Evolutionary conservation across 2,113 vertebrate species (phyloP).

Genomic region (Tapirus terrestris): DNA sequence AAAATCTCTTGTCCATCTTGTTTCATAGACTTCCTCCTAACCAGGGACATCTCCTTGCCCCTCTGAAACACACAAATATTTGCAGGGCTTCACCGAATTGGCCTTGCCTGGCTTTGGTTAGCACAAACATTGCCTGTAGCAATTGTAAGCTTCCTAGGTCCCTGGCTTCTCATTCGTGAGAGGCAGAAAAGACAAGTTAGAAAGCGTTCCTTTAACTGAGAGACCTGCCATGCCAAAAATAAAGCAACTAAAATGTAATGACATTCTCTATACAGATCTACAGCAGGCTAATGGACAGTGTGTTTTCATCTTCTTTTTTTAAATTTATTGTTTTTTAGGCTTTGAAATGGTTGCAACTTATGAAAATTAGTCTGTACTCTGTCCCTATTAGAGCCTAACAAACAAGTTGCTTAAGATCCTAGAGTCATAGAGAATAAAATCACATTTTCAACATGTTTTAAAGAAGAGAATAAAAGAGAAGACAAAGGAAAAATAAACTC

Average conservation of each 20-base stretch:
- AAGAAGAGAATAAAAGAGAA: conserved; percentile 39
- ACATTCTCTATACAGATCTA: not conserved
- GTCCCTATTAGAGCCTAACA: not conserved
- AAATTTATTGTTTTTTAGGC: not conserved
- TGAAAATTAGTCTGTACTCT: conserved; percentile 3
- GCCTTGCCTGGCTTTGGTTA: conserved; percentile 30
- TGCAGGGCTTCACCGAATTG: not conserved
- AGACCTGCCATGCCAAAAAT: not conserved
- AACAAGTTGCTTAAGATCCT: not conserved
- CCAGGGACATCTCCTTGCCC: not conserved
- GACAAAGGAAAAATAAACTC: conserved; percentile 10
- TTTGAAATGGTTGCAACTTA: conserved; percentile 35
- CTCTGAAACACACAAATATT: conserved; percentile 38
- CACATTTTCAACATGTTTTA: not conserved
- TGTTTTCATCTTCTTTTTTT: not conserved
- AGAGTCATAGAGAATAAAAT: conserved; percentile 35
- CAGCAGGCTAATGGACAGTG: not conserved
- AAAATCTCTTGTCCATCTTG: not conserved
- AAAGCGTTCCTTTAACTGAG: conserved; percentile 18
- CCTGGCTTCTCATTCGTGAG: not conserved
- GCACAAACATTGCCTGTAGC: not conserved
- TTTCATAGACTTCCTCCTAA: conserved; percentile 22
- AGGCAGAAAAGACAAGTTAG: not conserved
- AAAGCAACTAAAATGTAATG: not conserved
- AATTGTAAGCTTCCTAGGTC: not conserved